Evolutionary conservation across 2,113 vertebrate species (phyloP), one percentile per base, ranked within the genome.

Genomic region (Cricetomys ansorgei): DNA sequence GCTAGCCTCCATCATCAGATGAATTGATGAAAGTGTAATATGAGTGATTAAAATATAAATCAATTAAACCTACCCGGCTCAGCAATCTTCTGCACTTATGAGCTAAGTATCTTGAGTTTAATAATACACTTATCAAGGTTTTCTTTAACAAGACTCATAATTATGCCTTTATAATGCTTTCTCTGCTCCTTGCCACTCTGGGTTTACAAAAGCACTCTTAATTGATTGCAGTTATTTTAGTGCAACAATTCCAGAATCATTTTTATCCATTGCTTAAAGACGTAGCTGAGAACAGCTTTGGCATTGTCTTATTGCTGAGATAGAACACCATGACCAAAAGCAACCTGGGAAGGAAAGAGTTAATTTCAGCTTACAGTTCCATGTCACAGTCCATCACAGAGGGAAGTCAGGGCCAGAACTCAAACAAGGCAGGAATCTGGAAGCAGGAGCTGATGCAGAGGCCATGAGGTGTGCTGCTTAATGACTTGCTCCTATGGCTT

Each of bases 221-320:
- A 96, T 94, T 95, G 94, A 64, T 95, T 93, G 53, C 55, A 72
- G 92, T 96, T 94, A 96, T 94, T 93, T 95, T 88, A 95, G 79
- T 81, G 48, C 79, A 57, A 45, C 84, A 90, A 81, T 96, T 96
- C 92, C 69, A 57, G 83, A 92, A 93, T 91, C 64, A 72, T 50
- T 94, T 94, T 65, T 84, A 70, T 70, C 81, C 72, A 62, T 89
- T 94, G 91, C 92, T 73, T 43, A 55, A 87, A 75, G 64, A 92
- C 43, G 6, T 62, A 34, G 94, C 95, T 89, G 43, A 80, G 87
- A 87, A 84, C 55, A 48, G 50, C 55, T 92, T 76, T 53, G 16
- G 27, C n/a, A 48, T 67, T 0, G 0, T 23, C 15, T 6, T 45
- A 11, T 31, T 45, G 16, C 57, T 6, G 27, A 19, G 59, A 11